Conservation (phyloP, 2,113 vertebrate species). For the Amphiprion ocellaris region DNA sequence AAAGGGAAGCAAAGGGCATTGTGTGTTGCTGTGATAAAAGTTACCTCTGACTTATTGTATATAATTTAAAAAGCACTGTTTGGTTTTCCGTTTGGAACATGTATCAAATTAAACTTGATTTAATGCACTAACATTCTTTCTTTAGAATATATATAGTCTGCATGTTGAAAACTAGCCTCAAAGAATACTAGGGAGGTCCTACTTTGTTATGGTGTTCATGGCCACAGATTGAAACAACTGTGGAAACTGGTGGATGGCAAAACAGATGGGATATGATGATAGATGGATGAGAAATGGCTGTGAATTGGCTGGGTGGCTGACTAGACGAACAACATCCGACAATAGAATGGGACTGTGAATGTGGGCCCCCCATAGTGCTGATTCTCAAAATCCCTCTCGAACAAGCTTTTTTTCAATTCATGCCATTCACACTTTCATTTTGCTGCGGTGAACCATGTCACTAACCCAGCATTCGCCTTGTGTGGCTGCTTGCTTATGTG, state of each 20-base stretch:
- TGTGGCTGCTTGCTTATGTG: slow-evolving; percentile 26
- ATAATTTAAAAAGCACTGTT: not conserved
- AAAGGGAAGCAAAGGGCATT: not conserved
- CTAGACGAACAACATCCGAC: slow-evolving; percentile 56
- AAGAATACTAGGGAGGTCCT: slow-evolving; percentile 3
- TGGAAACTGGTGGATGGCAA: slow-evolving; percentile 16
- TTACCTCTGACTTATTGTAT: not conserved
- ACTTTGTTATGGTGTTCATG: slow-evolving; percentile 3
- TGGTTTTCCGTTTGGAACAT: not conserved
- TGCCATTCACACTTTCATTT: slow-evolving; percentile 68
- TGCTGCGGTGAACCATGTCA: slow-evolving; percentile 67
- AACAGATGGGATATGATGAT: slow-evolving; percentile 32
- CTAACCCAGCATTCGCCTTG: not conserved
- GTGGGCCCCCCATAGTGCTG: slow-evolving; percentile 71
- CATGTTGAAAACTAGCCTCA: not conserved
- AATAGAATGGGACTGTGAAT: slow-evolving; percentile 56
- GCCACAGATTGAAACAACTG: slow-evolving; percentile 1
- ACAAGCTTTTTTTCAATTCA: slow-evolving; percentile 71
- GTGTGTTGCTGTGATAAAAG: not conserved
- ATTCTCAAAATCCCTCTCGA: slow-evolving; percentile 71
- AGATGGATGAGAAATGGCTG: slow-evolving; percentile 45
- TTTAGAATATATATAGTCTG: not conserved
- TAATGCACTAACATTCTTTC: not conserved
- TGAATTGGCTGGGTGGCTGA: slow-evolving; percentile 22
- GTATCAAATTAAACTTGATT: not conserved